These are phyloP conservation scores for Anoura caudifer DNA, from an alignment of 2,113 vertebrate species.

Conservation along the genomic window DNA sequence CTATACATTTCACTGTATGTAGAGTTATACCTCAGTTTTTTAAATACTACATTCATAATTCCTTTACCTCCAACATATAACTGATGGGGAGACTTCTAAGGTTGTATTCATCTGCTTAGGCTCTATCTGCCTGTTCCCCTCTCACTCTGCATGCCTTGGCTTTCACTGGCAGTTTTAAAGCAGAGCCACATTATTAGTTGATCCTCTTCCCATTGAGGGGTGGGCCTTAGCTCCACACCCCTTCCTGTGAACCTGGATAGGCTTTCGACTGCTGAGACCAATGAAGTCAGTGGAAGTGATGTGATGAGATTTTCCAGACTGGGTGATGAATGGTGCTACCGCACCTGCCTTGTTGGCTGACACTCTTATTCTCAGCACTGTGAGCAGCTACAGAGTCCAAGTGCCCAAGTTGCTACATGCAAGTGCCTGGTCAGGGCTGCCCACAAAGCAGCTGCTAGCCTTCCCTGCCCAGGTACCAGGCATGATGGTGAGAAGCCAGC, in stretches of 20 bases:
- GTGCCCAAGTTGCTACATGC: background rate
- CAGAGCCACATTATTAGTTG: background rate
- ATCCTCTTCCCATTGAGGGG: background rate
- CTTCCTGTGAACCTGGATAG: background rate
- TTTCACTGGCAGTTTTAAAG: background rate
- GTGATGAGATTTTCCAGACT: background rate
- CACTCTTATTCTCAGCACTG: accelerated
- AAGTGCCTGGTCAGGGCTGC: background rate
- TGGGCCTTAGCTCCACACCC: background rate
- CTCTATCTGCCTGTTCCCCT: background rate
- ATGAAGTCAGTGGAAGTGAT: background rate
- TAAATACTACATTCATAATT: background rate
- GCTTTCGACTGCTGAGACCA: background rate
- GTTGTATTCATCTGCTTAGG: background rate
- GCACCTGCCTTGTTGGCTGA: background rate
- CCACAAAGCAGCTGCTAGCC: no score
- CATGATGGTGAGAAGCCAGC: background rate
- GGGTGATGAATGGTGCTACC: background rate
- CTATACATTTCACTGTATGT: background rate
- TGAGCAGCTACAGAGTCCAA: background rate
- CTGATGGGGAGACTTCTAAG: no score
- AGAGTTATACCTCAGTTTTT: background rate
- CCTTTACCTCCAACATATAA: background rate
- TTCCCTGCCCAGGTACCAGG: background rate
- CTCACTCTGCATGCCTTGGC: background rate